Conservation (phyloP, 92 coral and sea anemone species). For the Plumapathes pennacea region DNA sequence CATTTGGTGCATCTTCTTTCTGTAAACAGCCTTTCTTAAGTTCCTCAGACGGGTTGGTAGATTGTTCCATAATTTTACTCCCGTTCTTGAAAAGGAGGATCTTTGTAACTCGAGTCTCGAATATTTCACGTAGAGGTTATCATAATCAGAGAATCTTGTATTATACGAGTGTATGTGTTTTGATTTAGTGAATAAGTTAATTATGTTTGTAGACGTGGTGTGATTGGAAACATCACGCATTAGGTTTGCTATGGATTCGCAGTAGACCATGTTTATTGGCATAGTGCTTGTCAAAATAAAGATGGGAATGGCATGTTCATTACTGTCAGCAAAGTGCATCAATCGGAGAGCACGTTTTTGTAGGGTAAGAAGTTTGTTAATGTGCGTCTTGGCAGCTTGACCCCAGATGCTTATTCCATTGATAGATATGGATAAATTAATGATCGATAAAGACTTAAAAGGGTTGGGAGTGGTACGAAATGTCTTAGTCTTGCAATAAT, state of each 20-base stretch:
- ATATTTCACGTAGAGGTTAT: too few species aligned
- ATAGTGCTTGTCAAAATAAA: slow-evolving; percentile 25
- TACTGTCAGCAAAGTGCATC: slow-evolving; percentile 21
- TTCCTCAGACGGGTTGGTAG: too few species aligned
- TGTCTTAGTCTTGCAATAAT: slow-evolving; percentile 41
- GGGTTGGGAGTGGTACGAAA: slow-evolving; percentile 39
- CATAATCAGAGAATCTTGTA: too few species aligned
- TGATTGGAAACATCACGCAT: slow-evolving; percentile 51
- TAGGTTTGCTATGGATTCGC: slow-evolving; percentile 21
- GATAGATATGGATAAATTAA: slow-evolving; percentile 42
- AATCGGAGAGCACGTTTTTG: slow-evolving; percentile 51
- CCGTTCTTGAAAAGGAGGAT: too few species aligned
- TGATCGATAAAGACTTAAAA: slow-evolving; percentile 26
- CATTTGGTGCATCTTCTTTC: too few species aligned
- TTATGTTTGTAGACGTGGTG: slow-evolving; percentile 22
- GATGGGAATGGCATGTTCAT: slow-evolving; percentile 33
- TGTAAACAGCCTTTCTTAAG: too few species aligned
- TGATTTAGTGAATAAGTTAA: slow-evolving; percentile 21
- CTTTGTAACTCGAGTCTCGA: too few species aligned
- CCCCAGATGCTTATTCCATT: slow-evolving; percentile 56
- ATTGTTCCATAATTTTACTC: too few species aligned
- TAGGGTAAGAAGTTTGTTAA: slow-evolving; percentile 34
- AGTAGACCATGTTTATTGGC: slow-evolving; percentile 33
- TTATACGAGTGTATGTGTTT: too few species aligned
- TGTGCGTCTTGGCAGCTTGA: slow-evolving; percentile 38